Percentiles rank a stretch among this genome's conserved stretches.
phyloP scores from a whole-genome alignment of 2,888 invertebrate species.

The Byasa hedistus region DNA sequence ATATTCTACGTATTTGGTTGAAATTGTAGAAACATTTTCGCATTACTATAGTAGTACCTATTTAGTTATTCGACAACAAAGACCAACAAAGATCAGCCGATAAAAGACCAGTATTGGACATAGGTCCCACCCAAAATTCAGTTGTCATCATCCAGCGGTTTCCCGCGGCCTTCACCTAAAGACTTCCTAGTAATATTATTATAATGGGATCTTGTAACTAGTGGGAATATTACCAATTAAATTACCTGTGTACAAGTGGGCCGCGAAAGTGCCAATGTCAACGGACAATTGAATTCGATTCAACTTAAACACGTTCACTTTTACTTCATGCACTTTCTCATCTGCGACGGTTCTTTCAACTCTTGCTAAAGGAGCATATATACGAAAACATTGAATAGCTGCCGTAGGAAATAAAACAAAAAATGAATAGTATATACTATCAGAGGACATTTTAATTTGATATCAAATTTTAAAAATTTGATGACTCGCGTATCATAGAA shows the following conservation, averaged over 20 bases:
- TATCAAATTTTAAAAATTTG: too few species aligned
- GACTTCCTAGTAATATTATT: not conserved
- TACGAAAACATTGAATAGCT: too few species aligned
- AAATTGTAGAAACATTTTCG: too few species aligned
- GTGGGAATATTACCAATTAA: not conserved
- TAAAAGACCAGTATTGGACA: too few species aligned
- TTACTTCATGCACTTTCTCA: constrained; percentile 2
- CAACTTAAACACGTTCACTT: constrained; percentile 10
- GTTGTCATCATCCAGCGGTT: too few species aligned
- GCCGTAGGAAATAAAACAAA: too few species aligned
- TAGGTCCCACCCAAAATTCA: too few species aligned
- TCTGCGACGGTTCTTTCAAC: not conserved
- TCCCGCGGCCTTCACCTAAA: not conserved
- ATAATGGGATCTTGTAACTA: not conserved
- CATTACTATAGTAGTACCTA: too few species aligned
- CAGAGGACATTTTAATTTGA: not conserved
- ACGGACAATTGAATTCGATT: constrained; percentile 12
- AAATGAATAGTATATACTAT: not conserved
- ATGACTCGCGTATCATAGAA: too few species aligned
- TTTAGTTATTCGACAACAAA: too few species aligned
- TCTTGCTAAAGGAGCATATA: not conserved
- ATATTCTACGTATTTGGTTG: too few species aligned
- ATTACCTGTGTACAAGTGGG: not conserved
- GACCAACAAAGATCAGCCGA: too few species aligned
- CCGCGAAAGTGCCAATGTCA: constrained; percentile 3